Base-by-base conservation (phyloP, 2,113 vertebrate genomes). In the Fregetta grallaria region DNA sequence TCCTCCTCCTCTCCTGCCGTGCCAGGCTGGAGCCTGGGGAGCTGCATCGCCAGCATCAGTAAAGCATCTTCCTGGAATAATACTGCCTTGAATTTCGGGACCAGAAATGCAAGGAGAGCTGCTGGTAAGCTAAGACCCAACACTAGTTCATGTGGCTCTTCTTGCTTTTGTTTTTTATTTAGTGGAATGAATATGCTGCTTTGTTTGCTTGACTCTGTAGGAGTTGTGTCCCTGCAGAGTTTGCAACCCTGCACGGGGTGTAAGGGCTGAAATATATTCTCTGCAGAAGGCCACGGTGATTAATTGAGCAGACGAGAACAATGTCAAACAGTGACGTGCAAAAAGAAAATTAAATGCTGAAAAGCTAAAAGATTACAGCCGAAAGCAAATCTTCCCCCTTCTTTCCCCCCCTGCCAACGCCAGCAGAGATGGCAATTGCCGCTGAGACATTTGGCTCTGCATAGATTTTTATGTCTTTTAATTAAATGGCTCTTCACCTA, bases 401-500 rank as follows among this genome's bases (percentile, higher is more conserved):
- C 36, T 34, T 53, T 10, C 9, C 4, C 9, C 19, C 27, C 15
- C 15, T 1, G 1, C 49, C 45, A 38, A 0, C 1, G 15, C 49
- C 66, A 73, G 67, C 83, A 92, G 71, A 65, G 75, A 6, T 53
- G 61, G 42, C 65, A 22, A 0, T 12, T 9, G 26, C 49, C 11
- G 6, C 56, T 4, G 32, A 23, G 67, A 15, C 7, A 3, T 53
- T 71, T n/a, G n/a, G 56, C 70, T 78, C 66, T 80, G 59, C 50
- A 2, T 6, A 22, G 38, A 11, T 34, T 45, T 45, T 40, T 40
- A 9, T 44, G 13, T 61, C 36, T 56, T 68, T 58, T 81, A 5
- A 62, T 85, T 40, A 30, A 66, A 42, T 23, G 56, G 63, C 27
- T 77, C 58, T 7, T 71, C 82, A 34, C 50, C 42, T 70, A 18